Percentiles rank a stretch among this genome's conserved stretches.
Evolutionary conservation across 2,888 invertebrate species (phyloP).

Genomic region (Drosophila merina): DNA sequence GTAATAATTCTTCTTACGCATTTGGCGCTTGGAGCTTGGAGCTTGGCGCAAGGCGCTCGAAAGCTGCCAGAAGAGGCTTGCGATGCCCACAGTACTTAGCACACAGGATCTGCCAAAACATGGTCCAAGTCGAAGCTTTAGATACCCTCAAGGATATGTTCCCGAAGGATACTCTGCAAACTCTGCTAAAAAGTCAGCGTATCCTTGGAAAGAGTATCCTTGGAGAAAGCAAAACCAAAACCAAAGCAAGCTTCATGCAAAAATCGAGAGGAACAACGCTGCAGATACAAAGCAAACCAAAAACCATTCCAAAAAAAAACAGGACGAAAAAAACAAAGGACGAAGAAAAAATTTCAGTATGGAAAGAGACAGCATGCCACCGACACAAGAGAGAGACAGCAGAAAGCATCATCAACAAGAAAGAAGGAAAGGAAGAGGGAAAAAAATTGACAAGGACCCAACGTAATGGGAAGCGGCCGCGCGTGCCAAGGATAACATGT

Average conservation of each 20-base stretch:
- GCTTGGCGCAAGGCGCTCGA: slow-evolving; percentile 16
- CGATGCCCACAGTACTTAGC: slow-evolving; percentile 48
- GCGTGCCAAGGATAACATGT: slow-evolving; percentile 74
- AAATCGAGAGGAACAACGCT: slow-evolving; percentile 55
- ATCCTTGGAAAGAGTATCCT: not conserved
- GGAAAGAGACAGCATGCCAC: not conserved
- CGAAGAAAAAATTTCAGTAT: not conserved
- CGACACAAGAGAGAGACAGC: not conserved
- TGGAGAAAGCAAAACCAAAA: slow-evolving; percentile 12
- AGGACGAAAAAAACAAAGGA: not conserved
- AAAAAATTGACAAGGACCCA: slow-evolving; percentile 9
- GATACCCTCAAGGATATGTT: not conserved
- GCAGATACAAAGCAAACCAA: slow-evolving; percentile 23
- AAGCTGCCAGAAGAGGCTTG: slow-evolving; percentile 41
- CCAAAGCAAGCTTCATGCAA: slow-evolving; percentile 58
- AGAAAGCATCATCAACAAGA: not conserved
- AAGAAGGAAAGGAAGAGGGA: not conserved
- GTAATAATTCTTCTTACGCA: slow-evolving; percentile 70
- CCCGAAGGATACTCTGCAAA: no score
- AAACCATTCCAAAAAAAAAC: not conserved
- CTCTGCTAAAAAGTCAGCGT: not conserved
- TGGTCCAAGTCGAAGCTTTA: not conserved
- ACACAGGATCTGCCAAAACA: slow-evolving; percentile 1
- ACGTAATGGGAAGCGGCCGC: slow-evolving; percentile 52
- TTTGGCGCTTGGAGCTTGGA: slow-evolving; percentile 22